phyloP scores from a whole-genome alignment of 30 jellyfish, hydroid and myxozoan species.

The Hydra vulgaris region DNA sequence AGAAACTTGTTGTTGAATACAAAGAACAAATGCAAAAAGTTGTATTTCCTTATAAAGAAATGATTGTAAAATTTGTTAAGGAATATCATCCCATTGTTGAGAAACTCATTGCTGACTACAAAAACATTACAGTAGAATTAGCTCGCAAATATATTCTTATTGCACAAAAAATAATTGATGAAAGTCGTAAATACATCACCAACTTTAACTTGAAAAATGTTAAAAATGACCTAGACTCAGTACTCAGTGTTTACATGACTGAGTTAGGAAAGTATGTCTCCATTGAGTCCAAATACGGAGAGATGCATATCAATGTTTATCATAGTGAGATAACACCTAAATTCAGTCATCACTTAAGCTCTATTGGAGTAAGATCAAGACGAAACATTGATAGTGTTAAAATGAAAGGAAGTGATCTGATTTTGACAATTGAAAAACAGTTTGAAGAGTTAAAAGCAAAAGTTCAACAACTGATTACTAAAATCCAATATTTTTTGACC shows the following conservation, averaged over 20 bases:
- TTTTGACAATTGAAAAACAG: conserved; percentile 31
- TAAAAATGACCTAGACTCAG: neutral
- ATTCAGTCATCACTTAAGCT: conserved; percentile 47
- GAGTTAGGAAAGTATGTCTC: conserved; percentile 48
- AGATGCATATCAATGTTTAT: conserved; percentile 47
- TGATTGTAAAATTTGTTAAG: conserved; percentile 15
- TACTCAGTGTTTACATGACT: conserved; percentile 4
- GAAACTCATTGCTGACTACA: neutral
- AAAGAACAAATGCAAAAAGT: neutral
- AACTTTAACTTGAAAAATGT: conserved; percentile 40
- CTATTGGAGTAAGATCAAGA: conserved; percentile 34
- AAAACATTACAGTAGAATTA: conserved; percentile 8
- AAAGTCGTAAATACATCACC: conserved; percentile 45
- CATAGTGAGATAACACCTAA: conserved; percentile 56
- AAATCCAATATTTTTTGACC: neutral
- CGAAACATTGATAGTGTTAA: conserved; percentile 33
- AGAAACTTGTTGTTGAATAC: neutral
- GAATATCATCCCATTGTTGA: conserved; percentile 4
- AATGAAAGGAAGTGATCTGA: conserved; percentile 10
- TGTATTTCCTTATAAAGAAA: neutral
- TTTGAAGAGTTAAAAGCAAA: conserved; percentile 39
- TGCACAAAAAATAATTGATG: conserved; percentile 47
- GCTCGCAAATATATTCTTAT: neutral
- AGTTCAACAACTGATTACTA: neutral
- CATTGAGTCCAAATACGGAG: conserved; percentile 52